A percentile compares a stretch with the other conserved stretches of the same genome.
Evolutionary conservation across 2,888 invertebrate species (phyloP).

Genomic region (Dryococelus australis): DNA sequence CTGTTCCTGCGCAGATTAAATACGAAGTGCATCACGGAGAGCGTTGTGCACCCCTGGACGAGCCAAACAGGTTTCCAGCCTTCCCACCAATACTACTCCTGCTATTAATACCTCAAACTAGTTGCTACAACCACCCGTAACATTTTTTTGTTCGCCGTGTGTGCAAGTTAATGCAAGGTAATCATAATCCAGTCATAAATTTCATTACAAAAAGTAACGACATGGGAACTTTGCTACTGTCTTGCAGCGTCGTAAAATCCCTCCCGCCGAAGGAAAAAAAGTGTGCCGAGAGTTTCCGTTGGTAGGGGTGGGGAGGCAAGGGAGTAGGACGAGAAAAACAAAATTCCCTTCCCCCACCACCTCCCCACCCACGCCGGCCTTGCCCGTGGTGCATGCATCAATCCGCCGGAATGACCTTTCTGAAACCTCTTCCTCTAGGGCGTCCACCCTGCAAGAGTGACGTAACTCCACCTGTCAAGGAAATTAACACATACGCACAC

Average conservation of each 20-base stretch:
- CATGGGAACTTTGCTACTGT: not conserved
- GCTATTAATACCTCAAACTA: constrained; percentile 2
- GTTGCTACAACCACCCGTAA: not conserved
- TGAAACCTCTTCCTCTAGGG: not conserved
- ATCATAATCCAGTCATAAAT: constrained; percentile 16
- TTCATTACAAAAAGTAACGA: constrained; percentile 5
- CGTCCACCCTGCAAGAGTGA: not conserved
- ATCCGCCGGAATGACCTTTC: not conserved
- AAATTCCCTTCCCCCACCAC: not conserved
- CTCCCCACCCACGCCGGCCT: not conserved
- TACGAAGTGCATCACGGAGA: too few species aligned
- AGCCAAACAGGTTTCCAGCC: not conserved
- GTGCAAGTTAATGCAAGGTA: constrained; percentile 3
- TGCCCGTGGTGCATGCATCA: constrained; percentile 12
- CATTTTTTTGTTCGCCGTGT: not conserved
- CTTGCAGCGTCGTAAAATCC: not conserved
- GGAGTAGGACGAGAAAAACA: not conserved
- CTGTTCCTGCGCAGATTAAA: too few species aligned
- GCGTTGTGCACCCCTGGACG: not conserved
- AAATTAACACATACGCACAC: too few species aligned
- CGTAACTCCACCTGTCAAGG: not conserved
- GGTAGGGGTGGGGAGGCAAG: not conserved
- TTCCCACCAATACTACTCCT: not conserved
- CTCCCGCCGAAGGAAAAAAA: not conserved
- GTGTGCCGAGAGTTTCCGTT: not conserved